Conservation (phyloP, 2,113 vertebrate species). For the Hemiprocne comata region DNA sequence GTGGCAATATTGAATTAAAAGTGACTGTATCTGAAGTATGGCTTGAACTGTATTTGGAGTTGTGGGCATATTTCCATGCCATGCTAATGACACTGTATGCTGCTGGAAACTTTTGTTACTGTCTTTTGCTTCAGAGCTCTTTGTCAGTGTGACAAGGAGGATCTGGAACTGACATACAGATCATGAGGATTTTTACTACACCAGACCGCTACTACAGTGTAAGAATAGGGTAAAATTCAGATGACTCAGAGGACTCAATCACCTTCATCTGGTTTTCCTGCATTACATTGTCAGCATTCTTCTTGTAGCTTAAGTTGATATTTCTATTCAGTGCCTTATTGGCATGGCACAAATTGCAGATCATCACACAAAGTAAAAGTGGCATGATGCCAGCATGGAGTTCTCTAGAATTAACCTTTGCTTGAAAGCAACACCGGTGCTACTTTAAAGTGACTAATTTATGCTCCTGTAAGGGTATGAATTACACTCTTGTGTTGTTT, state of each 20-base stretch:
- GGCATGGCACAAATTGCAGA: slow-evolving; percentile 61
- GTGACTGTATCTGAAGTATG: slow-evolving; percentile 33
- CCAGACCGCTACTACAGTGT: not conserved
- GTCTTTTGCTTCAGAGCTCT: not conserved
- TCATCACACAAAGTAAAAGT: slow-evolving; percentile 17
- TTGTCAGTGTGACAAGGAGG: not conserved
- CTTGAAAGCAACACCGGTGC: slow-evolving; percentile 4
- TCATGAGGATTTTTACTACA: not conserved
- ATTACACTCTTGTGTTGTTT: not conserved
- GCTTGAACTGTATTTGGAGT: slow-evolving; percentile 34
- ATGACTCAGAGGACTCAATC: slow-evolving; percentile 42
- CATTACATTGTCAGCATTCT: slow-evolving; percentile 49
- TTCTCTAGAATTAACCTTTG: slow-evolving; percentile 12
- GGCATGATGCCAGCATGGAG: not conserved
- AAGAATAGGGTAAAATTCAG: slow-evolving; percentile 31
- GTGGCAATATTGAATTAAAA: slow-evolving; percentile 4
- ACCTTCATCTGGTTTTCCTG: slow-evolving; percentile 59
- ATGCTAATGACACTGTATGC: not conserved
- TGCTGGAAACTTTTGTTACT: slow-evolving; percentile 12
- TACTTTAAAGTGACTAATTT: not conserved
- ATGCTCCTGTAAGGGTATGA: not conserved
- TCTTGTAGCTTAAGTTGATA: slow-evolving; percentile 28
- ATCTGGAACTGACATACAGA: not conserved
- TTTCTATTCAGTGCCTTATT: slow-evolving; percentile 14
- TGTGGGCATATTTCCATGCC: slow-evolving; percentile 29